Base-by-base conservation (phyloP, 2,113 vertebrate species). In the Peromyscus californicus region DNA sequence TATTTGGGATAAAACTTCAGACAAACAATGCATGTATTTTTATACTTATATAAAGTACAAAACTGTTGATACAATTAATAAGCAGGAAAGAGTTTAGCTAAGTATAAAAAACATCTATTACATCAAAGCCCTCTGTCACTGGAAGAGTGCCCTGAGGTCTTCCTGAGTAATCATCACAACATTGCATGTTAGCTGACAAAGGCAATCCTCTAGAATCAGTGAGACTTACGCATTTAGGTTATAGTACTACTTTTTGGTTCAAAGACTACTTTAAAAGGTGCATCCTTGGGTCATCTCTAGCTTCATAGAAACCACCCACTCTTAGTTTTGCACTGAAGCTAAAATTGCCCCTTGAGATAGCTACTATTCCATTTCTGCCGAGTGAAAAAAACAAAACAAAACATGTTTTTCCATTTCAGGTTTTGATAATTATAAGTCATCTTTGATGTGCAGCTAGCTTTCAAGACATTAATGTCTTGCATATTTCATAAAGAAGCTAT, bases 321-420 rank as follows among this genome's bases (percentile, higher is more conserved):
- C 99, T 99, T 98, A 99, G 99, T 99, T 99, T 99, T 99, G 99
- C 99, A 99, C 99, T 99, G 98, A 99, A 99, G 99, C 99, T 99
- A 98, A 99, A 99, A 99, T 99, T 99, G 98, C 99, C 99, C 98
- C 99, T 99, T 98, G 99, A 99, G 99, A 99, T 99, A 99, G 99
- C 99, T 98, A 98, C 99, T 98, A 99, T 99, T 99, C 99, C 99
- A 98, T 99, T 99, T 99, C 99, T 99, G 98, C 99, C 99, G 98
- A 99, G 99, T 99, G 99, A 98, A 99, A 98, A 99, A 99, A 99
- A n/a, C n/a, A 99, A 98, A 99, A n/a, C 10, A 78, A 80, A 57
- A 36, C 98, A 99, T 98, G 99, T 99, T 99, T 99, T 99, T 99
- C 98, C 98, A 99, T 98, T 99, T 99, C 98, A 99, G 99, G 98